Percentiles rank a stretch among this genome's conserved stretches.
Evolutionary conservation across 2,113 vertebrate species (phyloP).

Genomic region (Dasyprocta punctata): DNA sequence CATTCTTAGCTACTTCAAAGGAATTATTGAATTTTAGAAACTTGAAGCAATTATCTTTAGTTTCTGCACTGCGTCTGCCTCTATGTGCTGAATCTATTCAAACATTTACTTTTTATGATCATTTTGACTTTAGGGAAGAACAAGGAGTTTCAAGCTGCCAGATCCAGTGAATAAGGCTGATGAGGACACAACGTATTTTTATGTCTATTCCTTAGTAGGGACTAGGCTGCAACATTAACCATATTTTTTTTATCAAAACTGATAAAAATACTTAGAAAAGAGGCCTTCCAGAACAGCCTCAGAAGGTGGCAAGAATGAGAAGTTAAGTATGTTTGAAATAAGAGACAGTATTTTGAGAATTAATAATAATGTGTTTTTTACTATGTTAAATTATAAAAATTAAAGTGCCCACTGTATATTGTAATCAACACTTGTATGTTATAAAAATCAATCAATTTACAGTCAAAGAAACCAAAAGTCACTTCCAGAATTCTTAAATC

Average conservation of each 20-base stretch:
- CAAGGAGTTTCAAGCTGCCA: background rate
- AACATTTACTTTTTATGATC: background rate
- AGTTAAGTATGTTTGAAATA: background rate
- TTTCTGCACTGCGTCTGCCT: background rate
- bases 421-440: background rate
- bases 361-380: background rate
- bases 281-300: background rate
- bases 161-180: background rate
- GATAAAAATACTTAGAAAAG: background rate
- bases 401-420: background rate
- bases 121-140: background rate
- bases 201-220: background rate
- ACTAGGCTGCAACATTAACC: background rate
- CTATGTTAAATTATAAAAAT: background rate
- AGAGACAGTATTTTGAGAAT: background rate
- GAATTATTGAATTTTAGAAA: slow-evolving; percentile 28
- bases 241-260: background rate
- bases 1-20: slow-evolving; percentile 52
- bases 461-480: background rate
- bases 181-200: background rate
- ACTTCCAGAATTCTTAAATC: background rate
- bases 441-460: slow-evolving; percentile 1
- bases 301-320: background rate
- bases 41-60: background rate
- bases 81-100: background rate